Conservation (phyloP, 2,797 vertebrate genomes). For the Enoplosus armatus region DNA sequence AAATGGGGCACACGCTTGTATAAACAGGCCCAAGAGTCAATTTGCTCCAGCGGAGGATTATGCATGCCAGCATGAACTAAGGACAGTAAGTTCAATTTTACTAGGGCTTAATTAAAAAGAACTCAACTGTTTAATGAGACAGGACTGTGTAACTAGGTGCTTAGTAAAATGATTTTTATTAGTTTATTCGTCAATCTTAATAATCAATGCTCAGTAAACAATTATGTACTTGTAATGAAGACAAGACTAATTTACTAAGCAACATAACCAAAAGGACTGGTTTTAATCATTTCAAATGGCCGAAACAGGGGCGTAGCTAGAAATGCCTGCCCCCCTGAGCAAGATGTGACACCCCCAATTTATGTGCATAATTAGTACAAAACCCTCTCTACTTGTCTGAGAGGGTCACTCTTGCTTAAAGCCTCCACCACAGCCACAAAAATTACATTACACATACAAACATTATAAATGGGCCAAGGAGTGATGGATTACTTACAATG, state of each 20-base stretch:
- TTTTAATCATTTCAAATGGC: slow-evolving; percentile 16
- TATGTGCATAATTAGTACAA: slow-evolving; percentile 32
- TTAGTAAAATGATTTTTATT: slow-evolving; percentile 2
- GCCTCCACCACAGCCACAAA: slow-evolving; percentile 23
- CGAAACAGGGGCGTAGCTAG: background rate
- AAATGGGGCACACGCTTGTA: slow-evolving; percentile 63
- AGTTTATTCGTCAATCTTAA: slow-evolving; percentile 15
- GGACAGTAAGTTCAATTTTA: slow-evolving; percentile 48
- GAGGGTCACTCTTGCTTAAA: background rate
- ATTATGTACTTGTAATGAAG: slow-evolving; percentile 5
- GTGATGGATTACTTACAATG: slow-evolving; percentile 6
- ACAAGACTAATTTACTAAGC: background rate
- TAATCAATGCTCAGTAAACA: slow-evolving; percentile 21
- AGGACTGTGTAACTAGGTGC: slow-evolving; percentile 10
- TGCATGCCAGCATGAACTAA: slow-evolving; percentile 29
- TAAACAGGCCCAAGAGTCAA: slow-evolving; percentile 63
- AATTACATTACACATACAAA: slow-evolving; percentile 16
- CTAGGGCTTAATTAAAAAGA: slow-evolving; percentile 28
- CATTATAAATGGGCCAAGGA: slow-evolving; percentile 7
- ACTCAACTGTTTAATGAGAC: slow-evolving; percentile 34
- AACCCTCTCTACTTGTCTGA: background rate
- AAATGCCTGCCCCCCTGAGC: background rate
- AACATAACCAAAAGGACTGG: background rate
- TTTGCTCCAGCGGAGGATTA: slow-evolving; percentile 63
- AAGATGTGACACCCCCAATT: slow-evolving; percentile 21